Conservation (phyloP, 2,797 vertebrate species). For the Falco biarmicus region DNA sequence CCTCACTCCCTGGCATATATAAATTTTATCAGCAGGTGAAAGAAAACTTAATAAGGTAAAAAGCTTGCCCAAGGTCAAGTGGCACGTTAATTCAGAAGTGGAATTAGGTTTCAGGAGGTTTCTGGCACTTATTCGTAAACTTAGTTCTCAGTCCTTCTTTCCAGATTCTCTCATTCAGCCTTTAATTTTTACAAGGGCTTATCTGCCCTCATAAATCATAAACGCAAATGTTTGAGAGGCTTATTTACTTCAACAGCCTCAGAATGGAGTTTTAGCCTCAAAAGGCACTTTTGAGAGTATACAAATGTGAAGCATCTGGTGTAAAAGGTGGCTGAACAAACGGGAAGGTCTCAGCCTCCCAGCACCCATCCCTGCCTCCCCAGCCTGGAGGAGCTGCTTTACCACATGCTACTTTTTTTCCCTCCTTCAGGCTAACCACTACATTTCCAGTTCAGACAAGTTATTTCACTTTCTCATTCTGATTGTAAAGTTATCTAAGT, state of each 20-base stretch:
- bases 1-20: neutral
- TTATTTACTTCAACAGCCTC: neutral
- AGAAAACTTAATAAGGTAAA: conserved; percentile 11
- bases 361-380: neutral
- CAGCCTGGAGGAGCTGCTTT: neutral
- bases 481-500: neutral
- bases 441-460: neutral
- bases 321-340: neutral
- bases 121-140: neutral
- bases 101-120: conserved; percentile 33
- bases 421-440: neutral
- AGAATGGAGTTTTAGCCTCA: neutral
- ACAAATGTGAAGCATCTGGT: neutral
- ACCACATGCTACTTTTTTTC: neutral
- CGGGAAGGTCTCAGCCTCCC: neutral
- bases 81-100: neutral
- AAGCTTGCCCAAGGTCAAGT: neutral
- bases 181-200: neutral
- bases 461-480: neutral
- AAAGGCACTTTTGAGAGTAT: neutral
- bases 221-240: neutral
- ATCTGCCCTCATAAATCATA: conserved; percentile 30
- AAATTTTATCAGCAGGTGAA: conserved; percentile 12
- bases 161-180: neutral
- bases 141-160: neutral